phyloP scores from a whole-genome alignment of 2,113 vertebrate genomes.

The Ginglymostoma cirratum region DNA sequence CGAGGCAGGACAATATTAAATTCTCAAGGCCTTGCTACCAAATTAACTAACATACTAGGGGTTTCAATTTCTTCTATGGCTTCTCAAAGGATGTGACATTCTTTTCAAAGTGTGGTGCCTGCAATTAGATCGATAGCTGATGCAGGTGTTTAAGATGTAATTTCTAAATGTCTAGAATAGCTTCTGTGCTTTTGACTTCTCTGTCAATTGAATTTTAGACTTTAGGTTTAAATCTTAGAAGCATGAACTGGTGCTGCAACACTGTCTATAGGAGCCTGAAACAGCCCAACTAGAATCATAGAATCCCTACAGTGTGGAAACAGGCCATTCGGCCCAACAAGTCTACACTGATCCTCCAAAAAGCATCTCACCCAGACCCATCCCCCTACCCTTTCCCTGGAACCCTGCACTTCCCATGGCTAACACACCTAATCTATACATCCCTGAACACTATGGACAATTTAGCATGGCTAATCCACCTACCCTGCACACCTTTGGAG shows the following conservation, averaged over 20 bases:
- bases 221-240: background rate
- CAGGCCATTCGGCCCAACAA: too few relatives aligned
- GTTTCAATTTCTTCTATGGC: background rate
- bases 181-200: background rate
- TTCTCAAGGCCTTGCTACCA: background rate
- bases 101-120: background rate
- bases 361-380: too few relatives aligned
- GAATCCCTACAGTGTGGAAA: too few relatives aligned
- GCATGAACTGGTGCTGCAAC: background rate
- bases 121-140: background rate
- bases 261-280: background rate
- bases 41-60: background rate
- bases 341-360: too few relatives aligned
- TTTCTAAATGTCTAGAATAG: background rate
- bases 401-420: too few relatives aligned
- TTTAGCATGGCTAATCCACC: too few relatives aligned
- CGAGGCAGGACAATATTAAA: background rate
- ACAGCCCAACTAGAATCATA: background rate
- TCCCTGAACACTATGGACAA: too few relatives aligned
- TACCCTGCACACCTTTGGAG: too few relatives aligned
- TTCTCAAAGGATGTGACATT: background rate
- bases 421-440: too few relatives aligned
- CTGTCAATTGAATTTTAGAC: background rate
- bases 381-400: too few relatives aligned
- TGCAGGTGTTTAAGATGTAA: background rate